Evolutionary conservation across 2,797 vertebrate species (phyloP).

Genomic region (Acestrorhynchus altus): DNA sequence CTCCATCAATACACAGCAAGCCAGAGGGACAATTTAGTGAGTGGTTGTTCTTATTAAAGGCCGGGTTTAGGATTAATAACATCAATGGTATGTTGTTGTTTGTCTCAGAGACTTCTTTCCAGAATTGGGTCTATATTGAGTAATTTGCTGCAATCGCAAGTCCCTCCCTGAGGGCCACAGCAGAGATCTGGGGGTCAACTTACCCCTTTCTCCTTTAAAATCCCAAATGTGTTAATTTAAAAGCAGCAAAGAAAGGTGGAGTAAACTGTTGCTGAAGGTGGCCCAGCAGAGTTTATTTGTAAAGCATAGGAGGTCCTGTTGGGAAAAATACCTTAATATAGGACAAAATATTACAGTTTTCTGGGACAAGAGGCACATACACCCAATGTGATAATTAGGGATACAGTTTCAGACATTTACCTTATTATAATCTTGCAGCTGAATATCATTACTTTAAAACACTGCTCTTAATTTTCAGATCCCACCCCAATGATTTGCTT

Average conservation of each 20-base stretch:
- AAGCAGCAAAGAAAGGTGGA: conserved; percentile 1
- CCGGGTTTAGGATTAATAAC: conserved; percentile 30
- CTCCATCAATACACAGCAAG: conserved; percentile 14
- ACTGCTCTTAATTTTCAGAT: neutral
- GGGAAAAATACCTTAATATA: neutral
- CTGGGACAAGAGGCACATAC: neutral
- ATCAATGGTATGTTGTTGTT: conserved; percentile 25
- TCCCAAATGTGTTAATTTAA: conserved; percentile 20
- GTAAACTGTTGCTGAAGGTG: conserved; percentile 12
- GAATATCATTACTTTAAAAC: neutral
- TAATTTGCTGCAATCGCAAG: conserved; percentile 23
- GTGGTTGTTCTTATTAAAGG: conserved; percentile 18
- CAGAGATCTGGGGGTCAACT: conserved; percentile 14
- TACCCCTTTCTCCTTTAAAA: conserved; percentile 10
- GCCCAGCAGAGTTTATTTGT: neutral
- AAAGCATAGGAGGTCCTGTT: neutral
- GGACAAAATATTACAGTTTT: neutral
- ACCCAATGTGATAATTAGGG: conserved; percentile 15
- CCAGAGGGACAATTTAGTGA: conserved; percentile 24
- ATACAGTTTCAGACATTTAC: neutral
- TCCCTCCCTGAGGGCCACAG: conserved; percentile 12
- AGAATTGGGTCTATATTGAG: conserved; percentile 33
- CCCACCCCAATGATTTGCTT: neutral
- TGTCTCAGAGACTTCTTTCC: conserved; percentile 19
- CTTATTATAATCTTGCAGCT: neutral